Evolutionary conservation across 2,113 vertebrate species (phyloP).

Genomic region (Megatriorchis doriae): DNA sequence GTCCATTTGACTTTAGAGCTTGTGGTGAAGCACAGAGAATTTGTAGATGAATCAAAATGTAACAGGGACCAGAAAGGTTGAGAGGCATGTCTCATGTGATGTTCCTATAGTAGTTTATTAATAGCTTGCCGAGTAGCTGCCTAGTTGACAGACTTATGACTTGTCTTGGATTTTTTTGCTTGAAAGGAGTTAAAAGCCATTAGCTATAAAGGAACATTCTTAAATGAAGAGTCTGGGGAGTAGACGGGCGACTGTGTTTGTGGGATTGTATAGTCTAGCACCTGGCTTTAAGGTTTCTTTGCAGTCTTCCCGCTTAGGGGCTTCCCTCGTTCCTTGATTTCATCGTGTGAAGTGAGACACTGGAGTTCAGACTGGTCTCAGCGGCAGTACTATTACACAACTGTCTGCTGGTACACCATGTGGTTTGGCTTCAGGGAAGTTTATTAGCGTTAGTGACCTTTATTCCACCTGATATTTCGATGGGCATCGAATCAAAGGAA

Average conservation of each 20-base stretch:
- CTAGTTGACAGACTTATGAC: neutral
- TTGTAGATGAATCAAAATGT: neutral
- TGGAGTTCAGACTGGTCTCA: neutral
- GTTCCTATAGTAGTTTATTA: slow-evolving; percentile 46
- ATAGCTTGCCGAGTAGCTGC: slow-evolving; percentile 5
- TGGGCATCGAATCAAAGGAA: slow-evolving; percentile 46
- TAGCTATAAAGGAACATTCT: neutral
- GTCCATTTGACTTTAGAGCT: neutral
- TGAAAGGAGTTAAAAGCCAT: neutral
- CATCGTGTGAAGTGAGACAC: neutral
- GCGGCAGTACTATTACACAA: neutral
- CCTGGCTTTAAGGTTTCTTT: neutral
- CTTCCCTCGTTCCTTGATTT: neutral
- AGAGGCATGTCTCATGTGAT: slow-evolving; percentile 14
- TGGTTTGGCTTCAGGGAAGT: slow-evolving; percentile 34
- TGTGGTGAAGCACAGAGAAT: neutral
- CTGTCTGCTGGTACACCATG: neutral
- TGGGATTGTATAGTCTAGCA: neutral
- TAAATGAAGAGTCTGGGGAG: neutral
- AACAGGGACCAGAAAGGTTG: neutral
- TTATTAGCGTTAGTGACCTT: slow-evolving; percentile 31
- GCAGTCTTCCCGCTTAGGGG: neutral
- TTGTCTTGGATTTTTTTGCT: slow-evolving; percentile 2
- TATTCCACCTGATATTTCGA: slow-evolving; percentile 52
- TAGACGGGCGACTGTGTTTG: neutral